phyloP scores from a whole-genome alignment of 2,888 invertebrate species.

The Lampropteryx suffumata region DNA sequence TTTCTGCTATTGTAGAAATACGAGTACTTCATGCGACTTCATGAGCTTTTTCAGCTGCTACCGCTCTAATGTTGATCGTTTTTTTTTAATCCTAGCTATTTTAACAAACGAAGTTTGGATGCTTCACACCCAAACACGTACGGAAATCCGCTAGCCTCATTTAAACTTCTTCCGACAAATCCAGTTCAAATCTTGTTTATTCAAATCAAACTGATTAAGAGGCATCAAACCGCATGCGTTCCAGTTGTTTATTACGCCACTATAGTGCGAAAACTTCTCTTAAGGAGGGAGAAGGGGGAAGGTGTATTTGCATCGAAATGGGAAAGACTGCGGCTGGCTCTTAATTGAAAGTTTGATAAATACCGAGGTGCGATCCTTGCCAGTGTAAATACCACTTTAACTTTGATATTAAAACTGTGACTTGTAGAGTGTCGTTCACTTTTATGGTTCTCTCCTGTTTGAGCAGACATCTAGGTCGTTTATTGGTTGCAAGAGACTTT shows the following conservation, averaged over 20 bases:
- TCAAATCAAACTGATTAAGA: constrained; percentile 37
- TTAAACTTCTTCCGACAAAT: constrained; percentile 5
- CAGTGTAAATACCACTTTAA: constrained; percentile 36
- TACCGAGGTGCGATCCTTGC: constrained; percentile 33
- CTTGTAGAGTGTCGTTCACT: constrained; percentile 33
- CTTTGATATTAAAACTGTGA: constrained; percentile 48
- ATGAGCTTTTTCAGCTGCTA: too few species aligned
- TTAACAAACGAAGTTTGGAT: background rate
- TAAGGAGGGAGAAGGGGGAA: constrained; percentile 22
- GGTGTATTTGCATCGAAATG: constrained; percentile 73
- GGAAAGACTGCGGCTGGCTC: constrained; percentile 58
- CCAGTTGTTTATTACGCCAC: constrained; percentile 48
- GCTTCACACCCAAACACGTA: background rate
- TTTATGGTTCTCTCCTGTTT: constrained; percentile 9
- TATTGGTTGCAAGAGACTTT: constrained; percentile 1
- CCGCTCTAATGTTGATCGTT: background rate
- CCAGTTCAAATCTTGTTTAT: constrained; percentile 23
- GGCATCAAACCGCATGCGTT: constrained; percentile 32
- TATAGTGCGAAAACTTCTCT: constrained; percentile 38
- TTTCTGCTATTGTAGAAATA: too few species aligned
- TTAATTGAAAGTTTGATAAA: constrained; percentile 72
- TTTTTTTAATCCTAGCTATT: background rate
- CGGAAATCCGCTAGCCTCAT: background rate
- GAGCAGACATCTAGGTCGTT: background rate
- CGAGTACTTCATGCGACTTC: too few species aligned